Base-by-base conservation (phyloP, 35 echinoderm and acorn worm genomes). In the Apostichopus parvimensis region DNA sequence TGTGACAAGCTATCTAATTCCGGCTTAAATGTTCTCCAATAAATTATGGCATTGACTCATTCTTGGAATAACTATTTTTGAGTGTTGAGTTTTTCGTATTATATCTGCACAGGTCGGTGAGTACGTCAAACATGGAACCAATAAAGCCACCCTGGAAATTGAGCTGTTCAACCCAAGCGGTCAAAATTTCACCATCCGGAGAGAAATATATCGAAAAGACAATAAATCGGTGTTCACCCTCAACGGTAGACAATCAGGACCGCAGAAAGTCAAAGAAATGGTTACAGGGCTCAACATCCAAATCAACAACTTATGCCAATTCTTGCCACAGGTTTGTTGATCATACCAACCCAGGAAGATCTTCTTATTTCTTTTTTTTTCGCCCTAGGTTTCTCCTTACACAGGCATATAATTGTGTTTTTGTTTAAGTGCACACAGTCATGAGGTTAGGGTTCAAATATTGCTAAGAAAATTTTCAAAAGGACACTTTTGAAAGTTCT, bases 271-370 rank as follows among this genome's bases (percentile, higher is more conserved):
- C 10, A 92, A 94, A 79, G 87, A 96, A 53, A 78, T 88, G 80
- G 93, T 99, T 22, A 77, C 26, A 17, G 66, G 78, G 0, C 87
- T 93, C 0, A 96, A 96, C 55, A 96, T 98, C 8, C 97, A 98
- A 83, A 94, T 98, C 54, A 80, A 77, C 15, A 98, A 98, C 68
- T 92, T 98, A 0, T 98, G 97, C 80, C 97, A 98, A 76, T 98
- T 98, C 79, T 88, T 98, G 53, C 97, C 97, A 12, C 97, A 98
- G 94, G 97, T 98, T 20, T 76, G 71, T 90, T 8, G 68, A 24
- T 64, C 0, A 53, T 56, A 14, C 34, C 34, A 45, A 45, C 34
- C 3, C 34, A 45, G 34, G 34, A 45, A 4, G 34, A 45, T 45
- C 34, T 45, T 45, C 34, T 45, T 45, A 1, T 28, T 1, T 28